Evolutionary conservation across 1,140 invertebrate species (phyloP).

Genomic region (Saccostrea echinata): DNA sequence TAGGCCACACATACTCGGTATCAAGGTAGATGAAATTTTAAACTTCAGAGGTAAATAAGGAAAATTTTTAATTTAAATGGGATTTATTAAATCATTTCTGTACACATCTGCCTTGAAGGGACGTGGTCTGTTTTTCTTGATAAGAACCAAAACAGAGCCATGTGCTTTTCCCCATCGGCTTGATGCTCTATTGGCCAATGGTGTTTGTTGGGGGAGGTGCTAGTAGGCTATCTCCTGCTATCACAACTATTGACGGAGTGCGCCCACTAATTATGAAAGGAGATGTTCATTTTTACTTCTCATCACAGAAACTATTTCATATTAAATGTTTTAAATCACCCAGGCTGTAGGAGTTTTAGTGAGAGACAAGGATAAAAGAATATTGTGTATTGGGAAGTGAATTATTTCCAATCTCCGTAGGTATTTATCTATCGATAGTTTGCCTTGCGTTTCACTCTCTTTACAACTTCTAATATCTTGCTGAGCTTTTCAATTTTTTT

Average conservation of each 20-base stretch:
- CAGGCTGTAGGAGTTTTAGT: background rate
- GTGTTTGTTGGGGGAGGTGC: conserved; percentile 21
- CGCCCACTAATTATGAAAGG: conserved; percentile 30
- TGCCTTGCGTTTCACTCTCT: background rate
- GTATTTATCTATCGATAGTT: conserved; percentile 26
- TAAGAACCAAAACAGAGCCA: conserved; percentile 34
- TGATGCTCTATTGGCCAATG: conserved; percentile 9
- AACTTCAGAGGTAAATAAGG: background rate
- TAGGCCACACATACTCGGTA: conserved; percentile 10
- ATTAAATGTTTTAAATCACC: conserved; percentile 28
- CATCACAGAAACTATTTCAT: conserved; percentile 21
- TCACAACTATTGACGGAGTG: conserved; percentile 23
- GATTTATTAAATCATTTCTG: conserved; percentile 37
- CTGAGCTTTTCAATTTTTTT: conserved; percentile 19
- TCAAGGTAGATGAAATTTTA: conserved; percentile 25
- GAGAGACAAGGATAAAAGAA: conserved; percentile 14
- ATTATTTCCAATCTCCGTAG: conserved; percentile 4
- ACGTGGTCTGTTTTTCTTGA: conserved; percentile 24
- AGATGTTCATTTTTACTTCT: conserved; percentile 2
- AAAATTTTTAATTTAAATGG: conserved; percentile 35
- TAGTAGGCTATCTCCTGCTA: conserved; percentile 11
- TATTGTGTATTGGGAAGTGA: conserved; percentile 16
- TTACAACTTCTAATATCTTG: conserved; percentile 26
- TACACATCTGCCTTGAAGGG: conserved; percentile 27
- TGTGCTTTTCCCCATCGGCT: background rate